Percentiles rank a stretch among this genome's conserved stretches.
Conservation (phyloP, 2,888 invertebrate genomes). For the Mythimna pallens region DNA sequence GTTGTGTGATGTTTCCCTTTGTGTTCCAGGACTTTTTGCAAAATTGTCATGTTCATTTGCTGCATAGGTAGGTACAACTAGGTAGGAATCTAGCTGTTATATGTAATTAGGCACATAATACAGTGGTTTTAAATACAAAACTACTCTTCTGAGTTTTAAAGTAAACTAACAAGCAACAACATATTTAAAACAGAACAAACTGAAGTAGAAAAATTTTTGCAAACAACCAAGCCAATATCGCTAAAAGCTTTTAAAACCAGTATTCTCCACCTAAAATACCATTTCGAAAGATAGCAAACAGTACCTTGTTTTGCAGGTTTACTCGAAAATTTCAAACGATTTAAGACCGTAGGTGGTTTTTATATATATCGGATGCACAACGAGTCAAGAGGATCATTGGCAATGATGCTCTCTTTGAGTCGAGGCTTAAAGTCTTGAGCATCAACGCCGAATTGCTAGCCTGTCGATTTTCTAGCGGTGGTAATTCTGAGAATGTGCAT, state of each 20-base stretch:
- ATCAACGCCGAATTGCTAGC: too few species aligned
- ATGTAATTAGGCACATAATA: not conserved
- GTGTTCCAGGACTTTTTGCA: too few species aligned
- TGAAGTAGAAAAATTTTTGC: slow-evolving; percentile 10
- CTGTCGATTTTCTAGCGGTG: too few species aligned
- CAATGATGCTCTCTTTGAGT: too few species aligned
- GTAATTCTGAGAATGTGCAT: too few species aligned
- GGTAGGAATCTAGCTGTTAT: too few species aligned
- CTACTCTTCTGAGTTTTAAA: not conserved
- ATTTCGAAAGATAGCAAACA: slow-evolving; percentile 2
- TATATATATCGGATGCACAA: not conserved
- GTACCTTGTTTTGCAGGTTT: slow-evolving; percentile 1
- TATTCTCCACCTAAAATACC: slow-evolving; percentile 8
- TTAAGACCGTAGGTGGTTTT: not conserved
- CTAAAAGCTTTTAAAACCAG: slow-evolving; percentile 3
- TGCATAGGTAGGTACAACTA: too few species aligned
- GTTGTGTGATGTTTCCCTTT: too few species aligned
- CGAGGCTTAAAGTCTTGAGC: too few species aligned
- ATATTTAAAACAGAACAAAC: not conserved
- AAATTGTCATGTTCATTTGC: too few species aligned
- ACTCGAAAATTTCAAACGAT: slow-evolving; percentile 10
- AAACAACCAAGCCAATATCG: not conserved
- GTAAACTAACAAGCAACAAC: not conserved
- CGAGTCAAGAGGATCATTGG: too few species aligned
- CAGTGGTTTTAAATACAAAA: not conserved